Evolutionary conservation across 2,113 vertebrate species (phyloP), one percentile per base, ranked within the genome.

Genomic region (Amia ocellicauda): DNA sequence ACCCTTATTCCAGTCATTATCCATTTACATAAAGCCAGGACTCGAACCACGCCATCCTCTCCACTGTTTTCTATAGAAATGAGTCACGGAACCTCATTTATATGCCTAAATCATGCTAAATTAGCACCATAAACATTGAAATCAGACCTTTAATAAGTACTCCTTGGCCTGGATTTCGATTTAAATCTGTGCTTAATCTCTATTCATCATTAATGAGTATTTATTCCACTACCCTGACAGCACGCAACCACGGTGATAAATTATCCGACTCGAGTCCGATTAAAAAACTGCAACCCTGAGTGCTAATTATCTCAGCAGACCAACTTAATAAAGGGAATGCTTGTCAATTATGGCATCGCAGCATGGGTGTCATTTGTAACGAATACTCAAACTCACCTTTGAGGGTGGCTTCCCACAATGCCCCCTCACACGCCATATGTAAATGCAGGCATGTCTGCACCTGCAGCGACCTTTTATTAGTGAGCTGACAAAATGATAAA

Each of bases 161-260:
- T 83, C 65, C 74, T 80, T 83, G 70, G 82, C 80, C 80, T 83
- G 80, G 73, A 88, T 85, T 82, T 81, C 80, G 28, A 64, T 80
- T 74, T 79, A 75, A 80, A 80, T 69, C 79, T 14, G n/a, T 76
- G 84, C 79, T 89, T 89, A 88, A 89, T 91, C 88, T 90, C 90
- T 90, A 90, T 91, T 90, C 85, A 84, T 83, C 76, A 77, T 80
- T 89, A 90, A 89, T 88, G 86, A 90, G 86, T 88, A 92, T 91
- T 89, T 92, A 88, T 85, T 85, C 83, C 80, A 71, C 77, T 86
- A 87, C 86, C 88, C 86, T 88, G 89, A 88, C 89, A 91, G 84
- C 85, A 86, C 83, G 86, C 83, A 85, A 80, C 83, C 79, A 82
- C 89, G 85, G 79, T 90, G 88, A 91, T 91, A 91, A 90, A 92